Conservation (phyloP, 2,797 vertebrate genomes). For the Danio kyathit region DNA sequence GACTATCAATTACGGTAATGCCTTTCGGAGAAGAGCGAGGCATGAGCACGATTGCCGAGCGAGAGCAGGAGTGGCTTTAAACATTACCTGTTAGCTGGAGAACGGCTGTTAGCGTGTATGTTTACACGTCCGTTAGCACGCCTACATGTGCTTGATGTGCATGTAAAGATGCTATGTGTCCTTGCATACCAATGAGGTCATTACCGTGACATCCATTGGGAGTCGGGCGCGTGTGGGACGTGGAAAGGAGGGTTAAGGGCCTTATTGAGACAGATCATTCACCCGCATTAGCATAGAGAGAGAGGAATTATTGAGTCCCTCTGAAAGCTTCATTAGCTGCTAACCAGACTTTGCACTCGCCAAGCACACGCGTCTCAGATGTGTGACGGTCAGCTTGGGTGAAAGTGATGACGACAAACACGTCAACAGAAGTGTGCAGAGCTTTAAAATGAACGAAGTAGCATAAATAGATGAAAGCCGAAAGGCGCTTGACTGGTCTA, state of each 20-base stretch:
- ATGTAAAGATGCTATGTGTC: neutral
- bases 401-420: constrained; percentile 15
- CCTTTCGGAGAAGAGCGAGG: constrained; percentile 15
- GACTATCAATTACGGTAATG: constrained; percentile 52
- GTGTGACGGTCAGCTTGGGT: neutral
- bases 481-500: constrained; percentile 5
- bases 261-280: constrained; percentile 50
- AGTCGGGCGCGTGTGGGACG: neutral
- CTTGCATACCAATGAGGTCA: constrained; percentile 42
- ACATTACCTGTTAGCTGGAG: constrained; percentile 7
- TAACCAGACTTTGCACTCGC: constrained; percentile 27
- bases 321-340: constrained; percentile 52
- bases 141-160: neutral
- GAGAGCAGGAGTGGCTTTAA: neutral
- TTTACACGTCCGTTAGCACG: constrained; percentile 1
- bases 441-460: constrained; percentile 15
- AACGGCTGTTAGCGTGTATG: constrained; percentile 2
- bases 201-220: constrained; percentile 22
- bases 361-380: constrained; percentile 3
- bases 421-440: neutral
- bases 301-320: constrained; percentile 52
- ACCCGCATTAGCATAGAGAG: constrained; percentile 53
- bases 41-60: neutral
- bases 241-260: constrained; percentile 44
- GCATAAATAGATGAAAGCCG: neutral